Base-by-base conservation (phyloP, 2,113 vertebrate genomes). In the Calyptommatus sinebrachiatus region DNA sequence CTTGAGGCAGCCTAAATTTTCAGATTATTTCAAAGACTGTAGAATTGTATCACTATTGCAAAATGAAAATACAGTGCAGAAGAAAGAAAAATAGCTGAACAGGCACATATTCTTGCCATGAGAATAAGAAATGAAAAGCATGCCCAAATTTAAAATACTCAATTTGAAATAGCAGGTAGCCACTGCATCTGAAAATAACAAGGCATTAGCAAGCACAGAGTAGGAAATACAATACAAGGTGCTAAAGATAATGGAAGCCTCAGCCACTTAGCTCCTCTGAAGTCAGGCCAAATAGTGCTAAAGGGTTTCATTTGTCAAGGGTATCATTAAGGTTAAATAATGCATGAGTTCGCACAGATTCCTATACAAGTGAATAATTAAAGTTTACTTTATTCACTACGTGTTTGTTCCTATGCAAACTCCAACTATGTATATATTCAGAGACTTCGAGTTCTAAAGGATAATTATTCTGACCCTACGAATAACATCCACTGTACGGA, bases 21-120 rank as follows among this genome's bases (percentile, higher is more conserved):
- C 71, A 26, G 76, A 50, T 73, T 85, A n/a, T 85, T 89, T 69
- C 41, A 8, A 73, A 84, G 65, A 57, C 21, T 26, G 35, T 87
- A 82, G 87, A 85, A 83, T 0, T 50, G 85, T 62, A 75, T 78
- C 82, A 76, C 80, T 0, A 57, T 89, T 62, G 85, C 46, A 87
- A 83, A 20, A 3, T 2, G 22, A 18, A 85, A 83, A 88, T 50
- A 14, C 8, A 8, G 50, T 50, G 18, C 18, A 57, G 18, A 4
- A 50, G 14, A 57, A 14, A 57, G 53, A 4, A 74, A 88, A 68
- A 67, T 67, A 68, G 89, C 21, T 21, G 18, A 74, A 79, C 76
- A 81, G 77, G 28, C 68, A 72, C 29, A 60, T 0, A 29, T 75
- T 28, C 16, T 21, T 18, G 24, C 68, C 57, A n/a, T 78, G 57